Conservation (phyloP, 2,888 invertebrate species). For the Pilophorus perplexus region DNA sequence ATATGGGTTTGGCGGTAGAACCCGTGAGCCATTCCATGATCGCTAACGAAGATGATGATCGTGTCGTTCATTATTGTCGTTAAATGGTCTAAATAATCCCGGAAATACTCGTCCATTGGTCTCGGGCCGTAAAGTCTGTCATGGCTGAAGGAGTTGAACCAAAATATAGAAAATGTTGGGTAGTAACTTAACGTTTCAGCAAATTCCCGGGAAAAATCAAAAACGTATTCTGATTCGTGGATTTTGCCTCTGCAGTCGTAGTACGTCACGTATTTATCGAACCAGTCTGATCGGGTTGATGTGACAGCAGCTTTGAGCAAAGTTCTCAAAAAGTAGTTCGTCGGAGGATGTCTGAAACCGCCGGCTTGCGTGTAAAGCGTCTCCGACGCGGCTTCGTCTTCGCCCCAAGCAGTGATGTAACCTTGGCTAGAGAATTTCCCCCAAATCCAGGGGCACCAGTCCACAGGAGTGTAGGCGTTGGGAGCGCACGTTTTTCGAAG, state of each 20-base stretch:
- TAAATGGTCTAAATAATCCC: conserved; percentile 59
- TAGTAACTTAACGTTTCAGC: too few relatives aligned
- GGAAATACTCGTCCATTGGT: conserved; percentile 63
- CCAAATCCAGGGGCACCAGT: conserved; percentile 76
- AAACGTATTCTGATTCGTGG: too few relatives aligned
- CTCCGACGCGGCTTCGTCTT: conserved; percentile 70
- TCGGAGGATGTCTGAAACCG: conserved; percentile 65
- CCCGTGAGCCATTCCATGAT: conserved; percentile 77
- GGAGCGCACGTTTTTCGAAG: conserved; percentile 46
- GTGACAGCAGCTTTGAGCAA: conserved; percentile 63
- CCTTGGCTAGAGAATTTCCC: conserved; percentile 64
- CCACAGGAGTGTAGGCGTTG: conserved; percentile 55
- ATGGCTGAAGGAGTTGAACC: conserved; percentile 76
- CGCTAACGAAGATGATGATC: conserved; percentile 71
- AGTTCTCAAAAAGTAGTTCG: conserved; percentile 78
- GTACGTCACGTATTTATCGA: conserved; percentile 54
- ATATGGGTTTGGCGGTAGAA: conserved; percentile 64
- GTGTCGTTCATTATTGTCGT: conserved; percentile 63
- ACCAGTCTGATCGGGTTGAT: not conserved
- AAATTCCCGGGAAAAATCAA: too few relatives aligned
- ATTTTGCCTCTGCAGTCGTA: conserved; percentile 62
- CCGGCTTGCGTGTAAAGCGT: conserved; percentile 72
- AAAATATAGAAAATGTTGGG: conserved; percentile 78
- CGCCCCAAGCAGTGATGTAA: conserved; percentile 76
- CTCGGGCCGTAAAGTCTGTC: conserved; percentile 65